Evolutionary conservation across 2,888 invertebrate species (phyloP).

Genomic region (Agrochola lota): DNA sequence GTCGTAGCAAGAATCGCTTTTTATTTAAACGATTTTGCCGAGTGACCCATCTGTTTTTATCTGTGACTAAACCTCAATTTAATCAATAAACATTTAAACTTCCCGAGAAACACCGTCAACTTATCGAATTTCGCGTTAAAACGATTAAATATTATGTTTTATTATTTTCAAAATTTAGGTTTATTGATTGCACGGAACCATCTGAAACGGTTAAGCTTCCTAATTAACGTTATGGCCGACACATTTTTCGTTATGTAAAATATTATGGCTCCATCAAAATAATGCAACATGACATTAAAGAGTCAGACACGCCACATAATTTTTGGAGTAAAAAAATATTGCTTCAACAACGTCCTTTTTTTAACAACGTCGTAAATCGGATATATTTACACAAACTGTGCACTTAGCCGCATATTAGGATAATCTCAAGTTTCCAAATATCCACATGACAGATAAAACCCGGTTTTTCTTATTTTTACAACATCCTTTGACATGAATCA

Average conservation of each 20-base stretch:
- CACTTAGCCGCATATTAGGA: slow-evolving; percentile 72
- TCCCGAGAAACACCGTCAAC: slow-evolving; percentile 62
- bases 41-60: no score
- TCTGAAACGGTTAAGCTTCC: slow-evolving; percentile 50
- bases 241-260: slow-evolving; percentile 57
- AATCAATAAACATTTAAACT: slow-evolving; percentile 67
- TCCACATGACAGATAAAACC: slow-evolving; percentile 65
- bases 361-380: slow-evolving; percentile 54
- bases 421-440: slow-evolving; percentile 66
- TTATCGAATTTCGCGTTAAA: slow-evolving; percentile 59
- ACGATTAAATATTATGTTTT: slow-evolving; percentile 63
- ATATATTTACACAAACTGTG: slow-evolving; percentile 67
- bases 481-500: slow-evolving; percentile 69
- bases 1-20: no score
- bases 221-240: slow-evolving; percentile 63
- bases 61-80: slow-evolving; percentile 61
- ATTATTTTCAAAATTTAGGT: slow-evolving; percentile 69
- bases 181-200: slow-evolving; percentile 64
- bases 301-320: slow-evolving; percentile 27
- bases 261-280: slow-evolving; percentile 40
- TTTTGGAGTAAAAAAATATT: slow-evolving; percentile 41
- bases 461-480: slow-evolving; percentile 68
- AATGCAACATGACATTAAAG: slow-evolving; percentile 38
- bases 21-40: no score
- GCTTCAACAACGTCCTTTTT: slow-evolving; percentile 40